These are phyloP conservation scores for Conus ventricosus DNA, from an alignment of 1,140 invertebrate genomes.

Conservation along the genomic window DNA sequence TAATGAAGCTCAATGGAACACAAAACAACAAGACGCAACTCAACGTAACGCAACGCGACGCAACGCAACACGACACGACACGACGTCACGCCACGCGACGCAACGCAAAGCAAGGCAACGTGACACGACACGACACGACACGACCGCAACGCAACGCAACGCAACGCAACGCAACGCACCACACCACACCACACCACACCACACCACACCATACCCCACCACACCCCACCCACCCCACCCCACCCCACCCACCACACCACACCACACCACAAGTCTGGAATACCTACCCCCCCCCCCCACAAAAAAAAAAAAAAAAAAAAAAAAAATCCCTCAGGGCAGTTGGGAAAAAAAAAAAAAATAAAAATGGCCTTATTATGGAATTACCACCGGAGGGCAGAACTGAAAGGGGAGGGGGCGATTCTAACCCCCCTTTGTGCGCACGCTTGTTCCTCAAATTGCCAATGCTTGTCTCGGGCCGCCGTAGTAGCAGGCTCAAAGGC, in stretches of 20 bases:
- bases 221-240: no score
- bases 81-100: background rate
- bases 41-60: no score
- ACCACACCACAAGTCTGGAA: no score
- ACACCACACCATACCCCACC: no score
- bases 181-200: background rate
- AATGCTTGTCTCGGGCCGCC: background rate
- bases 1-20: no score
- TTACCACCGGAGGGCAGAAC: background rate
- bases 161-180: background rate
- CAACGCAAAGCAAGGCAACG: background rate
- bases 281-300: no score
- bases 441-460: background rate
- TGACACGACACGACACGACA: background rate
- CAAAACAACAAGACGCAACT: no score
- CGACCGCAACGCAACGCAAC: background rate
- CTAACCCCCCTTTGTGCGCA: background rate
- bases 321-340: no score
- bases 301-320: no score
- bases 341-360: no score
- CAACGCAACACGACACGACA: no score
- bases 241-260: no score
- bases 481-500: background rate
- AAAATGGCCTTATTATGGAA: background rate
- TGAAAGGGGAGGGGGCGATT: background rate